Evolutionary conservation across 2,797 vertebrate species (phyloP), one percentile per base, ranked within the genome.

Genomic region (Balearica regulorum): DNA sequence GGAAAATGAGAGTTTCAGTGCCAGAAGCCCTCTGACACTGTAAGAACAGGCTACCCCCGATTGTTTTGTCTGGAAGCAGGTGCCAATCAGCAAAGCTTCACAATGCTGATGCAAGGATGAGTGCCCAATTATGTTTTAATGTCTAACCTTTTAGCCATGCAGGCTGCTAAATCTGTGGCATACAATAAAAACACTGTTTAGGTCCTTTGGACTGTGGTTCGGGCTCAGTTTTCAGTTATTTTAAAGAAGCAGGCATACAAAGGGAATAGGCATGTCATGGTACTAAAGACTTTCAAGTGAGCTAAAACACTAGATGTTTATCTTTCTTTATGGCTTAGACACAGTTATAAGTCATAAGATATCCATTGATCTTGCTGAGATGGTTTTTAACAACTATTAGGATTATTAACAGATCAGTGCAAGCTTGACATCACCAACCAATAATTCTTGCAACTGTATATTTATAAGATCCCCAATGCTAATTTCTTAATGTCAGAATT

Each of bases 371-470:
- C 83, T 94, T 66, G 37, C 53, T 69, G 60, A 88, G 69, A 85
- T 90, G 55, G 14, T 93, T 97, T 96, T 93, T 91, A 83, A 91
- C 78, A 93, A 53, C 84, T 94, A 90, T 84, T 64, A 87, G 92
- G 87, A 89, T 95, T 97, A 96, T 95, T 97, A 97, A 93, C 83
- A 95, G 91, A 96, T 96, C 89, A 94, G 83, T 72, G 66, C 44
- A 96, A 93, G 82, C 68, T 82, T 96, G 93, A 97, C 83, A 94
- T 95, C 94, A 94, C 18, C 80, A 93, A 76, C 73, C 71, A 95
- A 94, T 95, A 95, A 92, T 89, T 97, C 76, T 91, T 76, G 46
- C 61, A 81, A 85, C 72, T 93, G 57, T 79, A 49, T 89, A 93
- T 94, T 96, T 95, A 90, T 92, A 92, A 89, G 77, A 94, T 94